A percentile compares a stretch with the other conserved stretches of the same genome.
These are phyloP conservation scores for Zingel zingel DNA, from an alignment of 2,113 vertebrate species.

Conservation along the genomic window DNA sequence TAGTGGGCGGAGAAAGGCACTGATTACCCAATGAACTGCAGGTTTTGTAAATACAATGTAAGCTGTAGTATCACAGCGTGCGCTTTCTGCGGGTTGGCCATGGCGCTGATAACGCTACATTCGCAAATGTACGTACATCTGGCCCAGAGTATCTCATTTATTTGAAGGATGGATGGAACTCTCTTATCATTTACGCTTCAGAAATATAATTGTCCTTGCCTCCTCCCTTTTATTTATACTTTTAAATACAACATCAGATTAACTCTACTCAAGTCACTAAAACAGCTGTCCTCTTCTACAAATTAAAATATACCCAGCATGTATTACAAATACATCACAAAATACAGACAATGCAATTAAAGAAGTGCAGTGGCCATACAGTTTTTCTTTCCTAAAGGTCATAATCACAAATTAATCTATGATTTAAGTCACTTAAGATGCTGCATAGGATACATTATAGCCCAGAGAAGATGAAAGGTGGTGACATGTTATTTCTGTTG, in stretches of 20 bases:
- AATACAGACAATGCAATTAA: neutral
- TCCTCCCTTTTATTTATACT: neutral
- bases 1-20: too few relatives aligned
- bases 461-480: too few relatives aligned
- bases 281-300: neutral
- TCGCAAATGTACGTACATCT: too few relatives aligned
- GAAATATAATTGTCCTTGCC: neutral
- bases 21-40: too few relatives aligned
- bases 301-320: neutral
- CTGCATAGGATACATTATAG: neutral
- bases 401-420: neutral
- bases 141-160: neutral
- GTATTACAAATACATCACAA: neutral
- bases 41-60: too few relatives aligned
- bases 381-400: neutral
- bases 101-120: too few relatives aligned
- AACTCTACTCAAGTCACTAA: neutral
- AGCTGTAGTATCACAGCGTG: too few relatives aligned
- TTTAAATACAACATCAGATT: neutral
- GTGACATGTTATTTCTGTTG: too few relatives aligned
- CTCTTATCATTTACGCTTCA: neutral
- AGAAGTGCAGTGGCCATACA: neutral
- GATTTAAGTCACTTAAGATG: neutral
- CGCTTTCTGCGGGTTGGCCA: too few relatives aligned
- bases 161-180: neutral